Base-by-base conservation (phyloP, 1,140 invertebrate genomes). In the Drosophila tropicalis region DNA sequence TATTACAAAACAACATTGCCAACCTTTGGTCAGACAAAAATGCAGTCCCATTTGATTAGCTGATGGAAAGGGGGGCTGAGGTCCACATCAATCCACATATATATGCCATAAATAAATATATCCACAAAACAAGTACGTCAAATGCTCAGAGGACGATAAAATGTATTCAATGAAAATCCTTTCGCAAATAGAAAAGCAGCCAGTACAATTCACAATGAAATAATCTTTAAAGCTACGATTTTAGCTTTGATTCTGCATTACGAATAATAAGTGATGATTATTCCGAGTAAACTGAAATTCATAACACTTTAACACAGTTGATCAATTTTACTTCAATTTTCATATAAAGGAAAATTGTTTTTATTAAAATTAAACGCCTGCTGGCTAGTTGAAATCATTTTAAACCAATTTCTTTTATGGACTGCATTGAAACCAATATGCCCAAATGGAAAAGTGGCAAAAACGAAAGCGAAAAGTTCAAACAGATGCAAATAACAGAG, bases 1-100 rank as follows among this genome's bases (percentile, higher is more conserved):
- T 39, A 74, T 83, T 75, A 78, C 65, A 73, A 39, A 67, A 51
- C 41, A 44, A 68, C 65, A 64, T 63, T 34, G 63, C 36, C 56
- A 55, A 22, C 44, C 44, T 51, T 55, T 68, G 66, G 25, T 40
- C 70, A 72, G 66, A 79, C 66, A 54, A 41, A 66, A 64, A 64
- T 76, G 73, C 64, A 79, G 15, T 72, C 25, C 58, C 10, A 47
- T 44, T 44, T 12, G 36, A 39, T 13, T 39, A 2, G 36, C 12
- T 6, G 29, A 29, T 1, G 29, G 29, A 3, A 4, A 13, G 12
- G 12, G 3, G 36, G 12, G 2, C 2, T 12, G 12, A 13, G 36
- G 36, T 39, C 36, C 36, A 39, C 36, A 39, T 12, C 10, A 39
- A 12, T 39, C 12, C 15, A 51, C 22, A 22, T 51, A 44, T 9